Evolutionary conservation across 2,113 vertebrate species (phyloP).

Genomic region (Seriola quinqueradiata): DNA sequence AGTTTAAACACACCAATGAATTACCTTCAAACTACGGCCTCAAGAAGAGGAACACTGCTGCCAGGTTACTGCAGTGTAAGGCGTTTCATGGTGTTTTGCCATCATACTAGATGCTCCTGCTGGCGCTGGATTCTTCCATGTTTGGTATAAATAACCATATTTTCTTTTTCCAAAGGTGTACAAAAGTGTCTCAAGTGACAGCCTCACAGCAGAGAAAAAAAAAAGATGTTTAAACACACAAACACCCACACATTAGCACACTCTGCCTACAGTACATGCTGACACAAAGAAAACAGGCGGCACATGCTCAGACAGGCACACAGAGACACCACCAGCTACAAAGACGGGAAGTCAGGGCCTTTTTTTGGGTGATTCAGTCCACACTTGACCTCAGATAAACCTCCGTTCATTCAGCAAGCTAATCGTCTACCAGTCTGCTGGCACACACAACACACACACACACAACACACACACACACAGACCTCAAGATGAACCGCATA

Average conservation of each 20-base stretch:
- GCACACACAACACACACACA: constrained; percentile 16
- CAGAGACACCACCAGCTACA: constrained; percentile 37
- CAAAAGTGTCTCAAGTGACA: constrained; percentile 52
- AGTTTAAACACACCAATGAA: no score
- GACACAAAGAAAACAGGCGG: constrained; percentile 72
- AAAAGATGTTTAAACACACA: constrained; percentile 16
- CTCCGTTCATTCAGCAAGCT: constrained; percentile 40
- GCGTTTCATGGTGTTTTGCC: not conserved
- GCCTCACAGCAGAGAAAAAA: constrained; percentile 46
- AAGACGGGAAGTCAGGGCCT: constrained; percentile 41
- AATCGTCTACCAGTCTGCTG: constrained; percentile 38
- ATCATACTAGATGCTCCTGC: constrained; percentile 3
- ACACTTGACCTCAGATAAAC: constrained; percentile 67
- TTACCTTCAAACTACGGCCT: not conserved
- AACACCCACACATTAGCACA: constrained; percentile 43
- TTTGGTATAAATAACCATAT: constrained; percentile 5
- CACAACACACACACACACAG: constrained; percentile 16
- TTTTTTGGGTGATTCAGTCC: constrained; percentile 39
- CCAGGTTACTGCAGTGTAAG: not conserved
- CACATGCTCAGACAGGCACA: constrained; percentile 65
- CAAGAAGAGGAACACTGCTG: not conserved
- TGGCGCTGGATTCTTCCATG: constrained; percentile 4
- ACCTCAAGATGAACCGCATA: constrained; percentile 49
- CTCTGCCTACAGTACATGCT: constrained; percentile 51
- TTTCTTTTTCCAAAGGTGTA: constrained; percentile 17